Percentiles rank a stretch among this genome's conserved stretches.
Evolutionary conservation across 1,140 invertebrate species (phyloP).

Genomic region (Ceratosolen fusciceps): DNA sequence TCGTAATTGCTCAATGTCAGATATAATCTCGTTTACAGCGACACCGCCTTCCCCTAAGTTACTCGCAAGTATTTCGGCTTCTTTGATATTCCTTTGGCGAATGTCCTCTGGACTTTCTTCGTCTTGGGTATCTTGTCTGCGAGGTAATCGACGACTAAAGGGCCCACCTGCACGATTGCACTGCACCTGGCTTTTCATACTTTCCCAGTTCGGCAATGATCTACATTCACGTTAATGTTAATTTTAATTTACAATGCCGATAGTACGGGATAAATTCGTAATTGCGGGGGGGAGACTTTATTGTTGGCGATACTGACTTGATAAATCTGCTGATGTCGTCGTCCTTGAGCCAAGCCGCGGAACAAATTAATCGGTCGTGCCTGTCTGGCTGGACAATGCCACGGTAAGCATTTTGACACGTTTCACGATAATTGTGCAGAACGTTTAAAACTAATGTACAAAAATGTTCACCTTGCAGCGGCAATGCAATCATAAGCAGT

Average conservation of each 20-base stretch:
- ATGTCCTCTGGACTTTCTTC: constrained; percentile 84
- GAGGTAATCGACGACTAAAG: constrained; percentile 59
- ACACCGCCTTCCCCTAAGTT: constrained; percentile 90
- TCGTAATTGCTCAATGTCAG: constrained; percentile 82
- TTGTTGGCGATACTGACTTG: constrained; percentile 76
- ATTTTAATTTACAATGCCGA: no score
- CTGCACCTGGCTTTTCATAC: constrained; percentile 75
- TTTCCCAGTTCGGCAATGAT: constrained; percentile 87
- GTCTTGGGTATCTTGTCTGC: constrained; percentile 74
- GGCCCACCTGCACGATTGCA: constrained; percentile 53
- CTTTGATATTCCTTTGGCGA: constrained; percentile 84
- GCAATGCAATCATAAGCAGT: constrained; percentile 80
- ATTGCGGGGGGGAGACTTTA: no score
- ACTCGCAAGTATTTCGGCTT: constrained; percentile 92
- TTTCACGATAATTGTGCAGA: constrained; percentile 82
- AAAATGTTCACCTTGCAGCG: constrained; percentile 80
- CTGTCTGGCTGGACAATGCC: constrained; percentile 85
- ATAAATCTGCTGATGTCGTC: constrained; percentile 93
- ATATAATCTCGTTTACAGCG: constrained; percentile 86
- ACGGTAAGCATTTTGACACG: constrained; percentile 81
- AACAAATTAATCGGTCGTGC: constrained; percentile 86
- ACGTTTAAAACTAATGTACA: constrained; percentile 79
- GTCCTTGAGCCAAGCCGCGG: constrained; percentile 93
- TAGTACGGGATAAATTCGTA: no score
- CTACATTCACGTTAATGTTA: no score